A percentile compares a stretch with the other conserved stretches of the same genome.
Conservation (phyloP, 2,888 invertebrate species). For the Synergus laeviventris region DNA sequence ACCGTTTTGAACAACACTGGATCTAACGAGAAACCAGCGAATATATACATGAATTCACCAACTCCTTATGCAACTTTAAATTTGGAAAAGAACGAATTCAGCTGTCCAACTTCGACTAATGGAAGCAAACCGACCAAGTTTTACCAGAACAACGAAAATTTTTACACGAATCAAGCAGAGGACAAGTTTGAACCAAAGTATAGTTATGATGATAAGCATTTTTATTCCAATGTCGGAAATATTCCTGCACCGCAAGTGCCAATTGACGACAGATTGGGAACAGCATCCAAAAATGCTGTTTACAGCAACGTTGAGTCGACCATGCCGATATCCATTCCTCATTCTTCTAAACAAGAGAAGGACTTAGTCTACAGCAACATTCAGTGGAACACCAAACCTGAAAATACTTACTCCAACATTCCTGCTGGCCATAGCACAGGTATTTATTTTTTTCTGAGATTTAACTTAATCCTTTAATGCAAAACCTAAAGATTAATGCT, state of each 20-base stretch:
- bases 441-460: conserved; percentile 46
- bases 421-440: conserved; percentile 64
- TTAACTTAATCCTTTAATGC: neutral
- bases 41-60: conserved; percentile 72
- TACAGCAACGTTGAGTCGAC: conserved; percentile 74
- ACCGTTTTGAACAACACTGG: conserved; percentile 80
- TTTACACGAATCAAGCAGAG: conserved; percentile 66
- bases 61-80: conserved; percentile 67
- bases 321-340: conserved; percentile 65
- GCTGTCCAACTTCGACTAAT: conserved; percentile 56
- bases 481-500: conserved; percentile 17
- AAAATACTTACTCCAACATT: conserved; percentile 81
- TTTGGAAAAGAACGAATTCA: conserved; percentile 71
- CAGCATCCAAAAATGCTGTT: conserved; percentile 67
- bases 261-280: conserved; percentile 62
- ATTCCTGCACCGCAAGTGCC: conserved; percentile 69
- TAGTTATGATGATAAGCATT: conserved; percentile 70
- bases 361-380: conserved; percentile 79
- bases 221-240: conserved; percentile 72
- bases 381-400: conserved; percentile 76
- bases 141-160: conserved; percentile 69
- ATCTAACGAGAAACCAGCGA: conserved; percentile 66
- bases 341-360: conserved; percentile 72
- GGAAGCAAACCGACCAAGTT: conserved; percentile 64
- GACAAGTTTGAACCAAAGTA: conserved; percentile 70